Conservation (phyloP, 2,113 vertebrate genomes). For the Gymnobelideus leadbeateri region DNA sequence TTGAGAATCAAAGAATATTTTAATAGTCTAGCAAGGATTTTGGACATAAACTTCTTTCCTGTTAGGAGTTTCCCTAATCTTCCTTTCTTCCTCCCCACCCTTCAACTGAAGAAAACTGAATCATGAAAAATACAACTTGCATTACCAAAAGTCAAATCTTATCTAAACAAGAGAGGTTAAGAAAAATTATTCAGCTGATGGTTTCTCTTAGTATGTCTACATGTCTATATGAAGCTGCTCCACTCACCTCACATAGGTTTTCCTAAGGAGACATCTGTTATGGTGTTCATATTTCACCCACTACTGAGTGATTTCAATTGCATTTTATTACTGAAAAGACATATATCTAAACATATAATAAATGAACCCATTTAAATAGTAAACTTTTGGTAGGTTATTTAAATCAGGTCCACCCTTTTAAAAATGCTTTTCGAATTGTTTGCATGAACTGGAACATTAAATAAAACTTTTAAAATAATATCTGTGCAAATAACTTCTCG, state of each 20-base stretch:
- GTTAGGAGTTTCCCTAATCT: neutral
- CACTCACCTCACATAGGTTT: neutral
- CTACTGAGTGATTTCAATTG: neutral
- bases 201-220: neutral
- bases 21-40: neutral
- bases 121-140: neutral
- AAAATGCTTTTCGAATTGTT: neutral
- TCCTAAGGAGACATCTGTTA: neutral
- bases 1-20: neutral
- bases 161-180: neutral
- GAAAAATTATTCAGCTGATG: neutral
- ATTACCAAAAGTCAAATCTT: neutral
- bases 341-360: neutral
- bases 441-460: rapidly evolving
- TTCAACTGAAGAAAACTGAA: neutral
- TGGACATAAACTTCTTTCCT: neutral
- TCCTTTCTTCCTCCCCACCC: neutral
- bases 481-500: neutral
- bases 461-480: neutral
- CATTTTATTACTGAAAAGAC: neutral
- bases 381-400: rapidly evolving
- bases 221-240: neutral
- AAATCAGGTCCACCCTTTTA: neutral
- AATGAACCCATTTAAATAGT: neutral
- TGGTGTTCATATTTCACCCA: neutral